These are phyloP conservation scores for Drosophila atripex DNA, from an alignment of 2,888 invertebrate genomes.

Conservation along the genomic window DNA sequence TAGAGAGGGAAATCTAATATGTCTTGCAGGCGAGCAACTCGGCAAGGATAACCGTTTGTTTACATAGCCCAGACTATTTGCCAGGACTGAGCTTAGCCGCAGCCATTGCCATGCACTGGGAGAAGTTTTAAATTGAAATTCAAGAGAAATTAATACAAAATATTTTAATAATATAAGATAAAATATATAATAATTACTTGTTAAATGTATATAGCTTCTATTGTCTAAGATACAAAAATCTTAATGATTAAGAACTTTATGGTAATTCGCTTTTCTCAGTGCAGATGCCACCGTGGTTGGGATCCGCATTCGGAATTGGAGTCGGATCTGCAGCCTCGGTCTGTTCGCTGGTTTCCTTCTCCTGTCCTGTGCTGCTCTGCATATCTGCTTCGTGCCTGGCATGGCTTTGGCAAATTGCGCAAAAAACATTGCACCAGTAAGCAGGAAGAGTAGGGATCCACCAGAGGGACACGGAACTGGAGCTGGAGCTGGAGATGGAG, in stretches of 20 bases:
- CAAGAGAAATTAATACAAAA: neutral
- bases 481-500: neutral
- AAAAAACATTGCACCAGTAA: conserved; percentile 67
- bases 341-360: conserved; percentile 32
- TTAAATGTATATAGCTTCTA: neutral
- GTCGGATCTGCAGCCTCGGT: conserved; percentile 50
- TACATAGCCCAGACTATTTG: conserved; percentile 73
- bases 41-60: conserved; percentile 73
- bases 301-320: conserved; percentile 30
- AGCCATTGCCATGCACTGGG: conserved; percentile 31
- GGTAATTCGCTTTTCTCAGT: conserved; percentile 24
- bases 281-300: conserved; percentile 17
- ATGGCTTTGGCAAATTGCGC: conserved; percentile 76
- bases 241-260: neutral
- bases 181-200: neutral
- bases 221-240: no score
- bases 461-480: conserved; percentile 5
- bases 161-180: conserved; percentile 28
- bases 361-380: conserved; percentile 29
- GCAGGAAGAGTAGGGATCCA: conserved; percentile 21
- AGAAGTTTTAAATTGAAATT: neutral
- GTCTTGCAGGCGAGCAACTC: conserved; percentile 64
- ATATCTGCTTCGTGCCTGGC: conserved; percentile 66
- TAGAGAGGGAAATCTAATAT: conserved; percentile 69
- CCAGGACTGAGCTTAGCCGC: conserved; percentile 40